These are phyloP conservation scores for Serrognathus titanus DNA, from an alignment of 2,888 invertebrate species.

Conservation along the genomic window DNA sequence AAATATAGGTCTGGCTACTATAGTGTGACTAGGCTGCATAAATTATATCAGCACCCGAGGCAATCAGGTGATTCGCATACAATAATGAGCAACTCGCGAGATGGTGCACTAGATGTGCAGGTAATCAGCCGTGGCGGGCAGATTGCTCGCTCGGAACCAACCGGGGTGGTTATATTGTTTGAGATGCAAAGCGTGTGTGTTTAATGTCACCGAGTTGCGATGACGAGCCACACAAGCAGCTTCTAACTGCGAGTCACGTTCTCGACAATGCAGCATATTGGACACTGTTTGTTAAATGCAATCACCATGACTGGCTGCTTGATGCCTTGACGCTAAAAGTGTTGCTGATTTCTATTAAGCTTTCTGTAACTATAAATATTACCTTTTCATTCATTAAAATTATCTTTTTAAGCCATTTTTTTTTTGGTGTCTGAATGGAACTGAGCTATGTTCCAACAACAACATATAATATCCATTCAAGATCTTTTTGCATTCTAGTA, in stretches of 20 bases:
- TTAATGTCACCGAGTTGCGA: slow-evolving; percentile 35
- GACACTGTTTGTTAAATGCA: slow-evolving; percentile 24
- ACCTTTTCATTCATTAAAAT: no score
- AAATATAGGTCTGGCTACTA: no score
- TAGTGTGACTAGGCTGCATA: no score
- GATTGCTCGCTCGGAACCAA: slow-evolving; percentile 38
- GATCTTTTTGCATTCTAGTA: no score
- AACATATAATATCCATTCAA: no score
- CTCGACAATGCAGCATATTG: slow-evolving; percentile 30
- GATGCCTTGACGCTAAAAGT: background rate
- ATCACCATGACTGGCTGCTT: background rate
- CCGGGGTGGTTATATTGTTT: slow-evolving; percentile 41
- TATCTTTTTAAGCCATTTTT: background rate
- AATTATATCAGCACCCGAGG: no score
- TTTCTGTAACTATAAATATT: no score
- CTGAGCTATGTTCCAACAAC: no score
- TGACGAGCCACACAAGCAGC: slow-evolving; percentile 39
- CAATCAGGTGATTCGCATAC: no score
- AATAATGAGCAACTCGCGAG: no score
- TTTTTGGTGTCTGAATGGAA: background rate
- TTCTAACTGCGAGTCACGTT: slow-evolving; percentile 42
- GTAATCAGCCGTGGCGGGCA: slow-evolving; percentile 29
- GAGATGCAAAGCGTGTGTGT: slow-evolving; percentile 42
- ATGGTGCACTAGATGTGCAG: slow-evolving; percentile 7
- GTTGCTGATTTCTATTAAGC: background rate